These are phyloP conservation scores for Caenorhabditis latens DNA, from an alignment of 1,140 invertebrate species.

Conservation along the genomic window DNA sequence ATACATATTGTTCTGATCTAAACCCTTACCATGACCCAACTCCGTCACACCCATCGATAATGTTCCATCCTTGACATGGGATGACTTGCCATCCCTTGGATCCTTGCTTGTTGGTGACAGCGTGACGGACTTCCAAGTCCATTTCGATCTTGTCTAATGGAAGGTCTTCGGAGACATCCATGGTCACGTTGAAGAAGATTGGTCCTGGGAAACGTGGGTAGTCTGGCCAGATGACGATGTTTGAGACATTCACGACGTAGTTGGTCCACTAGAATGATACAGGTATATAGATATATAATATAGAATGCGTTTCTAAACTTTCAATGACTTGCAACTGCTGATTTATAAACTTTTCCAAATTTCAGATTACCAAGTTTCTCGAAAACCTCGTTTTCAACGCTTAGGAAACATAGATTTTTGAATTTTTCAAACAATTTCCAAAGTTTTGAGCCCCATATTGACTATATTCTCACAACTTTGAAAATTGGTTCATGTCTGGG, in stretches of 20 bases:
- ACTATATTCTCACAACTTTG: no score
- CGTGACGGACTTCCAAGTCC: constrained; percentile 77
- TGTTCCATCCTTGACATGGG: constrained; percentile 78
- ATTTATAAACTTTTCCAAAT: no score
- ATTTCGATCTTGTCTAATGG: constrained; percentile 77
- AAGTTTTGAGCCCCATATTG: no score
- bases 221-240: constrained; percentile 78
- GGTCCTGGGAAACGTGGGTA: constrained; percentile 77
- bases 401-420: no score
- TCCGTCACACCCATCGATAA: constrained; percentile 77
- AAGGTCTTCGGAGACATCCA: constrained; percentile 76
- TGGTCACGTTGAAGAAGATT: constrained; percentile 78
- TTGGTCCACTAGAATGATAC: constrained; percentile 77
- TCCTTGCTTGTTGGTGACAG: constrained; percentile 76
- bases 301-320: no score
- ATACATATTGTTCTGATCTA: not conserved
- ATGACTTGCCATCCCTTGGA: constrained; percentile 77
- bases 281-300: no score
- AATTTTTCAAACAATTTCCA: no score
- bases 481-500: no score
- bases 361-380: no score
- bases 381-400: no score
- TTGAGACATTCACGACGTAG: constrained; percentile 77
- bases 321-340: no score
- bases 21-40: constrained; percentile 74